A percentile compares a stretch with the other conserved stretches of the same genome.
These are phyloP conservation scores for Fistularia tabacaria DNA, from an alignment of 2,797 vertebrate species.

Conservation along the genomic window DNA sequence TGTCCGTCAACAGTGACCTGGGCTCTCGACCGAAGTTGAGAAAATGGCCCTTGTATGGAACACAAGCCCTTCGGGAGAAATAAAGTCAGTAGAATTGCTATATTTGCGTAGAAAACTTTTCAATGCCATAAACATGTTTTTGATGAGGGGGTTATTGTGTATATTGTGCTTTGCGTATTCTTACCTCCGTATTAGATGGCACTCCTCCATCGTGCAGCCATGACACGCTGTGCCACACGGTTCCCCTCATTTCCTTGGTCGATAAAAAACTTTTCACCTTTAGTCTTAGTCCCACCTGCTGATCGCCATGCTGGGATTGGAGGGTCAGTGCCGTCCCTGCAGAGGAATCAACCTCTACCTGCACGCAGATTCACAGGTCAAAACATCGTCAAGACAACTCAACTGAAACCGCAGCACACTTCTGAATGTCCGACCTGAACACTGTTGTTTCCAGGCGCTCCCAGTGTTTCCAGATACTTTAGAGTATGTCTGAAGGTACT, in stretches of 20 bases:
- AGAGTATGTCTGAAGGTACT: constrained; percentile 72
- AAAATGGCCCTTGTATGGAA: constrained; percentile 42
- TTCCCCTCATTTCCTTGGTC: constrained; percentile 62
- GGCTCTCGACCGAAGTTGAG: constrained; percentile 56
- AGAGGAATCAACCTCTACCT: constrained; percentile 59
- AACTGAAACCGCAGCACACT: background rate
- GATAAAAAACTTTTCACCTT: constrained; percentile 47
- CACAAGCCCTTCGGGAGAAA: constrained; percentile 58
- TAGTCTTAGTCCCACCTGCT: constrained; percentile 45
- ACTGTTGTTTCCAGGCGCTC: constrained; percentile 67
- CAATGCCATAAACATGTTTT: too few relatives aligned
- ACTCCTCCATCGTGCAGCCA: constrained; percentile 67
- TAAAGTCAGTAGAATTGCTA: background rate
- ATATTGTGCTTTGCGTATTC: background rate
- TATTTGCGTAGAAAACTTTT: too few relatives aligned
- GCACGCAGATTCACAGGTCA: constrained; percentile 7
- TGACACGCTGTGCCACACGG: constrained; percentile 67
- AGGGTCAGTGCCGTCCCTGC: constrained; percentile 57
- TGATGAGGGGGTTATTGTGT: background rate
- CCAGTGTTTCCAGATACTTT: constrained; percentile 57
- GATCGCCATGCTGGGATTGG: constrained; percentile 59
- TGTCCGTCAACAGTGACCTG: constrained; percentile 58
- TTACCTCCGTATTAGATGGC: constrained; percentile 68
- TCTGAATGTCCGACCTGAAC: constrained; percentile 66
- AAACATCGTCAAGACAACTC: background rate